Percentiles rank a stretch among this genome's conserved stretches.
phyloP scores from a whole-genome alignment of 1,140 invertebrate species.

The Octopus sinensis region DNA sequence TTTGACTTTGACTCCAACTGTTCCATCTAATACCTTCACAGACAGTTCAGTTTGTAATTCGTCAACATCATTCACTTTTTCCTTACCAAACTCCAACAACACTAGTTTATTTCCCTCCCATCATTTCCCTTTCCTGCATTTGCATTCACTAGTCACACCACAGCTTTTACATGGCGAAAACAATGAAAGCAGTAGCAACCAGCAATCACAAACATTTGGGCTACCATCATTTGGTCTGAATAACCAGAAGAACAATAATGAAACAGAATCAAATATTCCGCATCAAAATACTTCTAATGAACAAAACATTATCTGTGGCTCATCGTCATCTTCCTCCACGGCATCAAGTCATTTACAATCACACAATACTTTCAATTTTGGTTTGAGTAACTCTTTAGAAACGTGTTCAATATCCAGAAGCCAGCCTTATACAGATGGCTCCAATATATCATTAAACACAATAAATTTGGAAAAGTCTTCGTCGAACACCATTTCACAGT shows the following conservation, averaged over 20 bases:
- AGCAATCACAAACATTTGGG: conserved; percentile 4
- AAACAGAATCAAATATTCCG: not conserved
- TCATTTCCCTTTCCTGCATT: conserved; percentile 32
- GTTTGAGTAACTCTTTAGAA: not conserved
- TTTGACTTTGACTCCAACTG: conserved; percentile 39
- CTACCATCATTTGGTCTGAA: conserved; percentile 5
- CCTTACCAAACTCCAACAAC: conserved; percentile 14
- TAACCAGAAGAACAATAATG: not conserved
- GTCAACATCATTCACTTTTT: conserved; percentile 28
- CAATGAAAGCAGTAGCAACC: not conserved
- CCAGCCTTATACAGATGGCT: not conserved
- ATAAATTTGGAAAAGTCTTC: not conserved
- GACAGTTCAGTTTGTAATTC: conserved; percentile 27
- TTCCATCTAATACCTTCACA: conserved; percentile 21
- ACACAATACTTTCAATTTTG: conserved; percentile 4
- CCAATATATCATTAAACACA: not conserved
- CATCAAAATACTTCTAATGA: not conserved
- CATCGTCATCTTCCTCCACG: not conserved
- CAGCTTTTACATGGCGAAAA: conserved; percentile 17
- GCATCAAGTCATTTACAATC: not conserved
- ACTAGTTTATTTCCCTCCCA: conserved; percentile 4
- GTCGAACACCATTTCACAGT: not conserved
- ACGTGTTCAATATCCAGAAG: not conserved
- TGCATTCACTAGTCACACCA: conserved; percentile 27
- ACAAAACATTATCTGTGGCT: not conserved